phyloP scores from a whole-genome alignment of 2,113 vertebrate genomes.

The Phyllostomus discolor region DNA sequence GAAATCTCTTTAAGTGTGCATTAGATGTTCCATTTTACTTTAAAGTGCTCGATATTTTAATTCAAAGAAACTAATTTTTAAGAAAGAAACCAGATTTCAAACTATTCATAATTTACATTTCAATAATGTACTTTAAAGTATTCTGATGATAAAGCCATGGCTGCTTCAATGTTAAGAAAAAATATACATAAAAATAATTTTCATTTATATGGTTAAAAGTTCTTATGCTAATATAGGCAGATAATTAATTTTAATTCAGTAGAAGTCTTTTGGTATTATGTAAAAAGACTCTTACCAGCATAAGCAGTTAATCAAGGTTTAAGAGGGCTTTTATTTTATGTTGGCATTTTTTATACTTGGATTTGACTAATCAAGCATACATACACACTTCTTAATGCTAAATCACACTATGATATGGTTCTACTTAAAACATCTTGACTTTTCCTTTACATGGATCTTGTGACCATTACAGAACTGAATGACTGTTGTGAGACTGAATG shows the following conservation, averaged over 20 bases:
- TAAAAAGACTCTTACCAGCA: background rate
- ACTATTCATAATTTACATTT: slow-evolving; percentile 26
- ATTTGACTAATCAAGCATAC: background rate
- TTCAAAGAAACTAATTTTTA: background rate
- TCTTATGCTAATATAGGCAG: background rate
- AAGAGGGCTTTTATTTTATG: slow-evolving; percentile 32
- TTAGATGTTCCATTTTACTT: background rate
- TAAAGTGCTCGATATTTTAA: background rate
- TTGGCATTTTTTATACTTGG: slow-evolving; percentile 8
- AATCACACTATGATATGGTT: background rate
- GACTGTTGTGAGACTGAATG: background rate
- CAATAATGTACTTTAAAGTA: slow-evolving; percentile 5
- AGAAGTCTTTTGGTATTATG: slow-evolving; percentile 12
- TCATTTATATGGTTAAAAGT: slow-evolving; percentile 19
- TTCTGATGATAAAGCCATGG: background rate
- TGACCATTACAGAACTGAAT: background rate
- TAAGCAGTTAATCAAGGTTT: slow-evolving; percentile 12
- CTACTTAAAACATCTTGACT: background rate
- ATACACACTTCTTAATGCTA: background rate
- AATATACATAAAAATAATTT: slow-evolving; percentile 10
- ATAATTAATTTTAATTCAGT: slow-evolving; percentile 40
- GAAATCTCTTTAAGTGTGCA: background rate
- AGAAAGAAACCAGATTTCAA: slow-evolving; percentile 23
- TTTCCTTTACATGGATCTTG: background rate
- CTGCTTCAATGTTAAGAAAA: slow-evolving; percentile 30